These are phyloP conservation scores for Anguilla megastoma DNA, from an alignment of 2,797 vertebrate species.

Conservation along the genomic window DNA sequence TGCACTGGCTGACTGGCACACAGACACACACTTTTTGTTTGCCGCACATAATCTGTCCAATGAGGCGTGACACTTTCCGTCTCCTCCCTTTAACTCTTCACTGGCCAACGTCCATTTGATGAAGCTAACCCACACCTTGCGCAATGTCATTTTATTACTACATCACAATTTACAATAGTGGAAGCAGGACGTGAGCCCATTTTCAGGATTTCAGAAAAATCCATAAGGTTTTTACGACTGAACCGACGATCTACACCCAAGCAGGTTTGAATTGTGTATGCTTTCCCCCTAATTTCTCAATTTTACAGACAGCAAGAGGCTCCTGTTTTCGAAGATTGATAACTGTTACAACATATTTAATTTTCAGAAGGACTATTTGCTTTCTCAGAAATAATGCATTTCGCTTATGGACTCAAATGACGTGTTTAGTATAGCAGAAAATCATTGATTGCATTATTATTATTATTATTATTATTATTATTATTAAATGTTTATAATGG, in stretches of 20 bases:
- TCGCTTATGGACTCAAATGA: neutral
- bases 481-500: conserved; percentile 10
- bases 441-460: too few relatives aligned
- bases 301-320: neutral
- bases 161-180: conserved; percentile 23
- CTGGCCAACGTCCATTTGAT: conserved; percentile 65
- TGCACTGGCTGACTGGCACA: conserved; percentile 89
- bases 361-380: neutral
- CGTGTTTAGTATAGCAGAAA: neutral
- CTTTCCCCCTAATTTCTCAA: neutral
- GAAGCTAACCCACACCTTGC: conserved; percentile 50
- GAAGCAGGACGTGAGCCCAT: conserved; percentile 27
- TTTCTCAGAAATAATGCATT: neutral
- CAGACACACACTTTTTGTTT: conserved; percentile 98
- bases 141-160: conserved; percentile 21
- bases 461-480: conserved; percentile 18
- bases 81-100: conserved; percentile 97
- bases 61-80: conserved; percentile 95
- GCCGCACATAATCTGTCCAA: conserved; percentile 97
- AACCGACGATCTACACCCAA: neutral
- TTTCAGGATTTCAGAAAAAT: conserved; percentile 21
- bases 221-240: neutral
- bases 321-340: neutral
- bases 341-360: neutral
- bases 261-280: conserved; percentile 8